Conservation (phyloP, 2,113 vertebrate genomes). For the Zingel zingel region DNA sequence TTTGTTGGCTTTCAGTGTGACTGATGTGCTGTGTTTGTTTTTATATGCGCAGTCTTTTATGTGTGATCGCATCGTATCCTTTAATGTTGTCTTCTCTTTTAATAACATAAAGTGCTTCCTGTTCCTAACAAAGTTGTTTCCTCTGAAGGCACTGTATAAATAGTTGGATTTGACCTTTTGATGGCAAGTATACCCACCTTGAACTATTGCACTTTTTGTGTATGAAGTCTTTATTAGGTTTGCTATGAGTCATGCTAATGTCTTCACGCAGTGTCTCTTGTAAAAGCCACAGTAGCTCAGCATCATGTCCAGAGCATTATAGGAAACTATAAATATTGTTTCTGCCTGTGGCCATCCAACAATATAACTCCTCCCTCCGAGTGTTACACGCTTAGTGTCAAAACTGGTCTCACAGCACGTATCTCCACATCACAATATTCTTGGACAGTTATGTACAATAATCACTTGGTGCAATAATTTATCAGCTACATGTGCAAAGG, state of each 20-base stretch:
- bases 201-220: slow-evolving; percentile 31
- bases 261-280: slow-evolving; percentile 17
- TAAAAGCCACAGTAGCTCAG: slow-evolving; percentile 32
- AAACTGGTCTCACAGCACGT: too few relatives aligned
- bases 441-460: too few relatives aligned
- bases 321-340: slow-evolving; percentile 16
- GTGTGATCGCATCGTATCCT: slow-evolving; percentile 15
- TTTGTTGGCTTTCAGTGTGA: slow-evolving; percentile 39
- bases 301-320: background rate
- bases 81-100: slow-evolving; percentile 25
- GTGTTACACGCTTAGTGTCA: too few relatives aligned
- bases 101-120: slow-evolving; percentile 61
- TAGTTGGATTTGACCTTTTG: slow-evolving; percentile 36
- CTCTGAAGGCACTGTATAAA: slow-evolving; percentile 31
- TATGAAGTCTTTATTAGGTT: slow-evolving; percentile 56
- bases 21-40: slow-evolving; percentile 23
- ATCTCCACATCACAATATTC: too few relatives aligned
- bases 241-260: slow-evolving; percentile 44
- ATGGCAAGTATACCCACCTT: slow-evolving; percentile 37
- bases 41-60: slow-evolving; percentile 17
- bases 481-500: too few relatives aligned
- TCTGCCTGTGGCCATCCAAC: too few relatives aligned
- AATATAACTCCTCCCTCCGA: too few relatives aligned
- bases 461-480: too few relatives aligned
- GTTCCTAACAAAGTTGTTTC: slow-evolving; percentile 60